phyloP scores from a whole-genome alignment of 2,888 invertebrate species.

The Amphiduros pacificus region DNA sequence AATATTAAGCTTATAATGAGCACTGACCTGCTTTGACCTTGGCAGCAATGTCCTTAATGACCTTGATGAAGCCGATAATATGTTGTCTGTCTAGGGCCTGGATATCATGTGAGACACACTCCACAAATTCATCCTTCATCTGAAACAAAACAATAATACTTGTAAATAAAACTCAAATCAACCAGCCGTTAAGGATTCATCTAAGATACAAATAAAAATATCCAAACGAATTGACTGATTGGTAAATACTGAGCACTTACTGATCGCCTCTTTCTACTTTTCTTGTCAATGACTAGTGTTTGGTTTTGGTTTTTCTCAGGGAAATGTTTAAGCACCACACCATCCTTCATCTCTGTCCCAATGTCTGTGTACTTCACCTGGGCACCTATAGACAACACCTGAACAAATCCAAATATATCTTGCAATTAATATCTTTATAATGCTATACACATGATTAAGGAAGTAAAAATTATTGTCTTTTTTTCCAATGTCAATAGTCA shows the following conservation, averaged over 20 bases:
- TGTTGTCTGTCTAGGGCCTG: constrained; percentile 45
- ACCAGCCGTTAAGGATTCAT: too few species aligned
- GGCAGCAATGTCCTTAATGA: constrained; percentile 43
- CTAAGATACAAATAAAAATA: too few species aligned
- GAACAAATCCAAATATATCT: neutral
- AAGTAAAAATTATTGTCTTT: neutral
- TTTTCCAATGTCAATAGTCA: neutral
- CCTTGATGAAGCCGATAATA: constrained; percentile 42
- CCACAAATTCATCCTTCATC: constrained; percentile 50
- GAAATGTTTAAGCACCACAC: constrained; percentile 55
- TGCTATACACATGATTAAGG: neutral
- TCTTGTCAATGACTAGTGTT: constrained; percentile 49
- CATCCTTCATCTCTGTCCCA: constrained; percentile 44
- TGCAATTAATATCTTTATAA: neutral
- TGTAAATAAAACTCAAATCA: too few species aligned
- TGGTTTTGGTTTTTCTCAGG: constrained; percentile 53
- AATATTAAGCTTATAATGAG: neutral
- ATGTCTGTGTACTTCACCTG: constrained; percentile 47
- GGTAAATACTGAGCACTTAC: too few species aligned
- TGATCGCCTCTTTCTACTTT: constrained; percentile 43
- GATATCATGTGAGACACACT: constrained; percentile 40
- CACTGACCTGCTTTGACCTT: constrained; percentile 37
- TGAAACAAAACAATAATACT: too few species aligned
- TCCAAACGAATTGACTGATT: too few species aligned
- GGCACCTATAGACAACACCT: constrained; percentile 53